Evolutionary conservation across 2,888 invertebrate genomes (phyloP), one percentile per base, ranked within the genome.

Genomic region (Agrochola macilenta): DNA sequence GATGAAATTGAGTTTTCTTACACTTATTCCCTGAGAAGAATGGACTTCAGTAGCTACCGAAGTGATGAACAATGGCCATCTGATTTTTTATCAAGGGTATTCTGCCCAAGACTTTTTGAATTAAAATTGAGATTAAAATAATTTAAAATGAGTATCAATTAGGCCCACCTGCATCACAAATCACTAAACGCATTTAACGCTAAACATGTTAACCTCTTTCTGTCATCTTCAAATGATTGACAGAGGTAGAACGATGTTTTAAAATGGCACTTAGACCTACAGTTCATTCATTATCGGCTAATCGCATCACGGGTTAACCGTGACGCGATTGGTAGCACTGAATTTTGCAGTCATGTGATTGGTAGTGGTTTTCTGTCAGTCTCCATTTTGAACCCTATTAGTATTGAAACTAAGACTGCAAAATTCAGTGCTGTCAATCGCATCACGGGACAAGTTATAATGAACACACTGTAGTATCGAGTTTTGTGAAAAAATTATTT

Each of bases 11-110:
- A 23, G 8, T 20, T 77, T 7, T 52, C 72, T 46, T 79, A 54
- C 23, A 79, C 77, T 0, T 79, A 12, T 54, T 43, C 46, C 7
- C 23, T 79, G 35, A 54, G 26, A 46, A 46, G 54, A 35, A 71
- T 70, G 71, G 80, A 77, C 12, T 77, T 12, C 79, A 71, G 60
- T 61, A 61, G 71, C 52, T 79, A 77, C 17, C 60, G 12, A 35
- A 54, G 12, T 26, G 20, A 9, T 17, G 77, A 79, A 71, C 35
- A 71, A 2, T 79, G 71, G 71, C 71, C 71, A 3, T 52, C 5
- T 43, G 43, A 79, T 5, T 30, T 20, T 26, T 52, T 79, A 71
- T 49, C 39, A 43, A 77, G 43, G n/a, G 52, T 35, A 26, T 70
- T 26, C 8, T 79, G 77, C 26, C 77, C 77, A 17, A 35, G 8